phyloP scores from a whole-genome alignment of 23 tunicate species.

The Clavelina lepadiformis region DNA sequence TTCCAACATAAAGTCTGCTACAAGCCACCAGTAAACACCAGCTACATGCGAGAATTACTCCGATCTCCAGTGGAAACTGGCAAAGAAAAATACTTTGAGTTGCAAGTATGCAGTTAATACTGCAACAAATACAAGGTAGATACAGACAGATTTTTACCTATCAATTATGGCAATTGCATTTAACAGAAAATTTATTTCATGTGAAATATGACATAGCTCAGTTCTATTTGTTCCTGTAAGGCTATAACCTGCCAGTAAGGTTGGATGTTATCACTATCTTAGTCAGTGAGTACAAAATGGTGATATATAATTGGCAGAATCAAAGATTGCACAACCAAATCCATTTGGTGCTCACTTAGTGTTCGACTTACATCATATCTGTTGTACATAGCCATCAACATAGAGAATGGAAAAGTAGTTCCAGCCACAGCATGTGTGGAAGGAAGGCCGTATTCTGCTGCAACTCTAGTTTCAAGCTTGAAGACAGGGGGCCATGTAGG shows the following conservation, averaged over 20 bases:
- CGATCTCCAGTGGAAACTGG: constrained; percentile 50
- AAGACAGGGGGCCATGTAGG: constrained; percentile 91
- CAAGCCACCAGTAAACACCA: constrained; percentile 77
- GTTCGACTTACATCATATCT: constrained; percentile 55
- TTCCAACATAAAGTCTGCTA: constrained; percentile 89
- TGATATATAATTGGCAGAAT: background rate
- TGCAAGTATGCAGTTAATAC: no score
- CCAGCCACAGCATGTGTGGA: constrained; percentile 99
- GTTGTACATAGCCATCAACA: constrained; percentile 59
- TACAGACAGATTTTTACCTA: no score
- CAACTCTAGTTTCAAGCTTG: constrained; percentile 79
- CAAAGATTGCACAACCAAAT: background rate
- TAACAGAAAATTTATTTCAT: no score
- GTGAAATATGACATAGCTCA: no score
- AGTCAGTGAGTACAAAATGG: background rate
- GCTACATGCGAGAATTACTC: constrained; percentile 45
- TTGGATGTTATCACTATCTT: no score
- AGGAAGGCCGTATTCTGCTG: constrained; percentile 95
- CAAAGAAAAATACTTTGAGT: no score
- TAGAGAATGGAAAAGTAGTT: constrained; percentile 75
- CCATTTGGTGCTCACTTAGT: background rate
- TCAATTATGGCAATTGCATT: no score
- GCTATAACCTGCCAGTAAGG: no score
- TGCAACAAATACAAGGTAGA: no score
- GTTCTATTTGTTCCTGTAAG: no score